Evolutionary conservation across 2,113 vertebrate species (phyloP).

Genomic region (Conger conger): DNA sequence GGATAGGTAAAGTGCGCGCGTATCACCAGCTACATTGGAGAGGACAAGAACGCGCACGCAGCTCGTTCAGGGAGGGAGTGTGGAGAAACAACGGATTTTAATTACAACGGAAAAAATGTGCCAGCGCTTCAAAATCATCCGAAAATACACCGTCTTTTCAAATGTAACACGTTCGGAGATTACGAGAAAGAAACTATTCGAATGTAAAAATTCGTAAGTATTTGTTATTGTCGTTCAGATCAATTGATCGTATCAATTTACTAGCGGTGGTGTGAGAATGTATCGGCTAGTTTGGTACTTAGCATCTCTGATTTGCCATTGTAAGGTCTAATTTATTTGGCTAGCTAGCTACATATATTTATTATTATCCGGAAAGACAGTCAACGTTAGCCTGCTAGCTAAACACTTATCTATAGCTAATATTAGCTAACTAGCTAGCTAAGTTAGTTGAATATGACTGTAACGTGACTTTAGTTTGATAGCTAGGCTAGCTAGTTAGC

Average conservation of each 20-base stretch:
- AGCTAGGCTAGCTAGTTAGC: not conserved
- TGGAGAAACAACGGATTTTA: not conserved
- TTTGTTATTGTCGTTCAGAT: not conserved
- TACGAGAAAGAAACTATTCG: not conserved
- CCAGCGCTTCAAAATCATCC: not conserved
- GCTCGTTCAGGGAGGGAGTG: constrained; percentile 11
- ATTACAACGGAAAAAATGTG: not conserved
- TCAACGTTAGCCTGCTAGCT: no score
- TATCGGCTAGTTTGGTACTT: not conserved
- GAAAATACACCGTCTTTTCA: not conserved
- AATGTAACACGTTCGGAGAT: not conserved
- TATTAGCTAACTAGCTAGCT: not conserved
- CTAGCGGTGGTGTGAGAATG: not conserved
- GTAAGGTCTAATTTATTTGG: not conserved
- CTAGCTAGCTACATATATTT: not conserved
- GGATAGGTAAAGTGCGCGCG: constrained; percentile 1
- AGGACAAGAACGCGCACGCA: not conserved
- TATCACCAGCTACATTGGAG: not conserved
- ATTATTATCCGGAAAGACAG: no score
- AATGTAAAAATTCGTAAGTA: not conserved
- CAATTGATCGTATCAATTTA: not conserved
- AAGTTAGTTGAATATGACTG: not conserved
- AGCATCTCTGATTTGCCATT: not conserved
- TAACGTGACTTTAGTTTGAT: not conserved
- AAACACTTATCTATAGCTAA: not conserved